phyloP scores from a whole-genome alignment of 2,888 invertebrate genomes.

The Brachyopa scutellaris region DNA sequence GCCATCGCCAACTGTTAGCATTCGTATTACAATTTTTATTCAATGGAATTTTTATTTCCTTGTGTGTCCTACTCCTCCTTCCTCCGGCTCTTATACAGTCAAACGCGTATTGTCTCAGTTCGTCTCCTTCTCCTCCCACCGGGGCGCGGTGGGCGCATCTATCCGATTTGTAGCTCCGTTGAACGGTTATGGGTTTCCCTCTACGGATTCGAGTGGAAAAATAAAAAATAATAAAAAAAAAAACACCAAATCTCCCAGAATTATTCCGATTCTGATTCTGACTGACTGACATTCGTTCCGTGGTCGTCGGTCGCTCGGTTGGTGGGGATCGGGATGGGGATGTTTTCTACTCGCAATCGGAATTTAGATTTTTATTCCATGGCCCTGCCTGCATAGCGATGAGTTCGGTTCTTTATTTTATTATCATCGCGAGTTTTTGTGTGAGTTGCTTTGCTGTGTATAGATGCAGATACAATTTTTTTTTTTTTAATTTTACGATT shows the following conservation, averaged over 20 bases:
- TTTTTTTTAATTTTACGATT: conserved; percentile 55
- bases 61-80: conserved; percentile 12
- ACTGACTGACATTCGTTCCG: conserved; percentile 50
- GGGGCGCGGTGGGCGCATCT: background rate
- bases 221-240: background rate
- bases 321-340: background rate
- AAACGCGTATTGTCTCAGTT: conserved; percentile 32
- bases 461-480: background rate
- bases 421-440: conserved; percentile 44
- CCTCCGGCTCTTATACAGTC: background rate
- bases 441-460: background rate
- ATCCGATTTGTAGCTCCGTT: conserved; percentile 8
- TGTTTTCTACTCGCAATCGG: conserved; percentile 27
- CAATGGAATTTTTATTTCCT: conserved; percentile 51
- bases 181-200: conserved; percentile 25
- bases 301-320: background rate
- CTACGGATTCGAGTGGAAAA: background rate
- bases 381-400: conserved; percentile 31
- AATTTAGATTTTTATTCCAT: conserved; percentile 54
- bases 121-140: background rate
- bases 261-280: conserved; percentile 56
- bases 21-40: conserved; percentile 49
- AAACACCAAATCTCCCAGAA: conserved; percentile 41
- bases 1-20: background rate
- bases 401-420: conserved; percentile 63